Conservation (phyloP, 2,113 vertebrate species). For the Sylvia atricapilla region DNA sequence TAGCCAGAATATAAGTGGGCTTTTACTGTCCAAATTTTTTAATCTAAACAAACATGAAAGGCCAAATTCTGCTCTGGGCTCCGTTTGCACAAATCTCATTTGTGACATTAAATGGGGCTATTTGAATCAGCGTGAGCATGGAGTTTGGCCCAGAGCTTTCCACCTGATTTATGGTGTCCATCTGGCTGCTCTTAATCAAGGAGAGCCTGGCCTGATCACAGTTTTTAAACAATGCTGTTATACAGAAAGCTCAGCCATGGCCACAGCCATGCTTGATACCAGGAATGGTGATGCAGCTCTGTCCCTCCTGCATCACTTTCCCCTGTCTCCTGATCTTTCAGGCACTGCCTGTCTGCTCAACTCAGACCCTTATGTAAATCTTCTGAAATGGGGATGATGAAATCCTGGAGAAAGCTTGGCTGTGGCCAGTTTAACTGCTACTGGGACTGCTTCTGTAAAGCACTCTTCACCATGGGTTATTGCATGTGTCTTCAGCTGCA, state of each 20-base stretch:
- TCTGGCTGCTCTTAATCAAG: constrained; percentile 26
- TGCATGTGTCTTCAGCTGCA: fast-evolving
- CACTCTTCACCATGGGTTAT: fast-evolving
- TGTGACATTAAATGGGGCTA: constrained; percentile 6
- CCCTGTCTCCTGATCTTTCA: background rate
- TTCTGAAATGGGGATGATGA: background rate
- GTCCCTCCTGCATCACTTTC: background rate
- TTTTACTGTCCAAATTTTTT: constrained; percentile 52
- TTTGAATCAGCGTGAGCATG: background rate
- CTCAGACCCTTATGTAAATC: background rate
- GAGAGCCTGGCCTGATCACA: background rate
- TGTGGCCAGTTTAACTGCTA: background rate
- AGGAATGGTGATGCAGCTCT: background rate
- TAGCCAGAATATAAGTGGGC: constrained; percentile 34
- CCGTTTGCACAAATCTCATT: background rate
- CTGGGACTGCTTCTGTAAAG: background rate
- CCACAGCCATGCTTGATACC: background rate
- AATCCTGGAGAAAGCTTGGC: background rate
- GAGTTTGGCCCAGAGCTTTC: constrained; percentile 14
- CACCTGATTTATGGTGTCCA: constrained; percentile 42
- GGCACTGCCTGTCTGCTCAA: background rate
- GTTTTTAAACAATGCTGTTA: background rate
- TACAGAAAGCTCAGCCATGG: background rate
- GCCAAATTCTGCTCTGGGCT: constrained; percentile 38
- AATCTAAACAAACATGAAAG: constrained; percentile 48